Conservation (phyloP, 2,888 invertebrate genomes). For the Pammene fasciana region DNA sequence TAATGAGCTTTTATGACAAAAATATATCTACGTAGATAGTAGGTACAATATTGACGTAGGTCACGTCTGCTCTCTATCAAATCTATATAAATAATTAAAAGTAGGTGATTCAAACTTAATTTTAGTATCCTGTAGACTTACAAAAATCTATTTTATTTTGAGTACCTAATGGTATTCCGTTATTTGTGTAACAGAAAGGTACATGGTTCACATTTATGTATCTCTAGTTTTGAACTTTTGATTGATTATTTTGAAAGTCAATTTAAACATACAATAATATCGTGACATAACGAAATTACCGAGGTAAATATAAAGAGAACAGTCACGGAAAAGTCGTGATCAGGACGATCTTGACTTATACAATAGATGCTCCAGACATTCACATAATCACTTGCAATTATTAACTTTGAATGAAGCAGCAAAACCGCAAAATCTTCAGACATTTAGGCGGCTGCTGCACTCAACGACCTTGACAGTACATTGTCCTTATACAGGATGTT, state of each 20-base stretch:
- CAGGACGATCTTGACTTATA: constrained; percentile 34
- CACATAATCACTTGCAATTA: background rate
- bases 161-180: no score
- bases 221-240: background rate
- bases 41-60: no score
- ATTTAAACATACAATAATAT: background rate
- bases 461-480: background rate
- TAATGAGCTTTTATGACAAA: no score
- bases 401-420: background rate
- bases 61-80: no score
- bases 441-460: background rate
- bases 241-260: background rate
- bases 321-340: constrained; percentile 28
- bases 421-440: constrained; percentile 14
- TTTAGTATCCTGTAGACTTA: no score
- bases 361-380: constrained; percentile 9
- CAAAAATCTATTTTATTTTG: no score
- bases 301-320: background rate
- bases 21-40: no score
- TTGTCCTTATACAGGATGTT: no score
- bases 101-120: no score
- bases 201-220: background rate
- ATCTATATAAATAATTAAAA: no score
- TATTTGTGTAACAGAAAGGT: no score
- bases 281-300: constrained; percentile 2